Base-by-base conservation (phyloP, 2,888 invertebrate species). In the Macroteleia sp. region DNA sequence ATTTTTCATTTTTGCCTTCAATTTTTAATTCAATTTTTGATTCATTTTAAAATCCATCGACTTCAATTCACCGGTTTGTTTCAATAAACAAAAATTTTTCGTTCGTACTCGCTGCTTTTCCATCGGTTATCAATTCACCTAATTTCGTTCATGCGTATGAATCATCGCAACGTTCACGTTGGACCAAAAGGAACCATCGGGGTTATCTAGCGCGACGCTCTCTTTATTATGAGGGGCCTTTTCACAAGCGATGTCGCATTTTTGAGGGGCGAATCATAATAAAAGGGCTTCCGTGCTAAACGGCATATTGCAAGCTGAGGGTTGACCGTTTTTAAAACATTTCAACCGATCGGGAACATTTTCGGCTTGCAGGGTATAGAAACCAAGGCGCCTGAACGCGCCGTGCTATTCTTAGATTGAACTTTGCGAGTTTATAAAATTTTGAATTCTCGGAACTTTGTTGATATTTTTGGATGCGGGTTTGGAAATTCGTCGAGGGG, bases 291-390 rank as follows among this genome's bases (percentile, higher is more conserved):
- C 62, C 17, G 22, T 56, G 44, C 52, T 34, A 52, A 66, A 42
- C 46, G 62, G 71, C 62, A 71, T 71, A 71, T 71, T 71, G 62
- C 56, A 30, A 32, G 42, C 64, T 17, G 73, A 41, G 41, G 46
- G 54, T 62, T 62, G 62, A 20, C 36, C 52, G 59, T 66, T 52
- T 41, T 66, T 59, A 39, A 74, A 64, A 52, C 59, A 10, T 10
- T 70, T 52, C 52, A 44, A 14, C 8, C 57, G 42, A 34, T 56
- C 46, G 62, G 17, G 22, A 46, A 46, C 34, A 5, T 28, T 28
- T 19, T n/a, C n/a, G n/a, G 44, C 10, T 32, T 44, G 17, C 56
- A 42, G 39, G 39, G 19, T 42, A 42, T 28, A 39, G n/a, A n/a
- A n/a, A n/a, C n/a, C n/a, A 17, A 25, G 10, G 10, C 28, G 41